Percentiles rank a stretch among this genome's conserved stretches.
These are phyloP conservation scores for Terebella lapidaria DNA, from an alignment of 2,888 invertebrate genomes.

Conservation along the genomic window DNA sequence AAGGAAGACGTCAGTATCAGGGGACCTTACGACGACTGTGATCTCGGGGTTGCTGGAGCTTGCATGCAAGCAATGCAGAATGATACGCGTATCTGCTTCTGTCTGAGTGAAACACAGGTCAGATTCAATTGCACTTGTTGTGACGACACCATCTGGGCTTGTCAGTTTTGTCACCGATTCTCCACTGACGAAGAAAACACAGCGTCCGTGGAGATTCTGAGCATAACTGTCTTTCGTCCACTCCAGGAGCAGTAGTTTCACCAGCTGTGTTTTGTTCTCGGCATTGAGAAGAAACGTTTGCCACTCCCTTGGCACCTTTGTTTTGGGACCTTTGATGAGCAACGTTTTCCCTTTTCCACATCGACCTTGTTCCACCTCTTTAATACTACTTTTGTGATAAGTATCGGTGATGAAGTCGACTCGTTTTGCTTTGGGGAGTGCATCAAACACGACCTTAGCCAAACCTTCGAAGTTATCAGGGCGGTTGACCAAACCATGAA, in stretches of 20 bases:
- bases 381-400: neutral
- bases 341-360: neutral
- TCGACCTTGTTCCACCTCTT: neutral
- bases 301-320: neutral
- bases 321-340: neutral
- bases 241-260: neutral
- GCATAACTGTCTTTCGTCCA: neutral
- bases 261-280: neutral
- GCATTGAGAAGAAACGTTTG: neutral
- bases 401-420: neutral
- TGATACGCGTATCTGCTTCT: conserved; percentile 20
- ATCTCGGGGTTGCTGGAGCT: neutral
- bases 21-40: neutral
- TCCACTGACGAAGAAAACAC: neutral
- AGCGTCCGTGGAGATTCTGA: neutral
- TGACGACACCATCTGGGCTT: neutral
- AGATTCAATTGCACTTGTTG: neutral
- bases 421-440: neutral
- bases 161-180: neutral
- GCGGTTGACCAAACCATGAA: too few species aligned
- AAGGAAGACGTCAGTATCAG: neutral
- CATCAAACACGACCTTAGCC: neutral
- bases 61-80: conserved; percentile 17
- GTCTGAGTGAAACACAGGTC: conserved; percentile 16
- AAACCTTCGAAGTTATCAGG: neutral